Percentiles rank a stretch among this genome's conserved stretches.
phyloP scores from a whole-genome alignment of 2,113 vertebrate genomes.

The Trachemys scripta region DNA sequence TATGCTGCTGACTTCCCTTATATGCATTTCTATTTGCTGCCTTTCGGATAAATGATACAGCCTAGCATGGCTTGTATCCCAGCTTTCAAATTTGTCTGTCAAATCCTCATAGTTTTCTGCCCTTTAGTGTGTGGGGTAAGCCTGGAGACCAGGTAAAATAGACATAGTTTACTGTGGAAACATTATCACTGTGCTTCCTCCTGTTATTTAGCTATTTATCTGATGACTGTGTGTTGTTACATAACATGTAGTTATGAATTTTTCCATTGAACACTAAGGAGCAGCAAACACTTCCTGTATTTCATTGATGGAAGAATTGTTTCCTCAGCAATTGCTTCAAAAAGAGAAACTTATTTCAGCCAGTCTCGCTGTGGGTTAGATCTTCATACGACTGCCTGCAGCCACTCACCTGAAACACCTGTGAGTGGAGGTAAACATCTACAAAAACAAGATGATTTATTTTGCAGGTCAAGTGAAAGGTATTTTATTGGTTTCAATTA shows the following conservation, averaged over 20 bases:
- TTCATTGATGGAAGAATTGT: background rate
- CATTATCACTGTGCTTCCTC: background rate
- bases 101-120: background rate
- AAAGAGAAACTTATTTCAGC: background rate
- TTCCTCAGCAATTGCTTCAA: background rate
- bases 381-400: background rate
- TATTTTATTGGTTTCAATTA: background rate
- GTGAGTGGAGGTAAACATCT: background rate
- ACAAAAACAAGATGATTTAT: background rate
- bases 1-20: background rate
- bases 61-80: background rate
- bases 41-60: background rate
- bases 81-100: background rate
- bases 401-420: background rate
- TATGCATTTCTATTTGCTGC: background rate
- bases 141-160: background rate
- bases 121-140: background rate
- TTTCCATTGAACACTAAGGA: background rate
- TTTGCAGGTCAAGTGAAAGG: background rate
- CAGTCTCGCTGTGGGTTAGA: background rate
- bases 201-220: background rate
- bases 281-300: background rate
- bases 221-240: background rate
- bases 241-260: background rate
- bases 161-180: background rate